Percentiles rank a stretch among this genome's conserved stretches.
Evolutionary conservation across 2,888 invertebrate genomes (phyloP).

Genomic region (Diloba caeruleocephala): DNA sequence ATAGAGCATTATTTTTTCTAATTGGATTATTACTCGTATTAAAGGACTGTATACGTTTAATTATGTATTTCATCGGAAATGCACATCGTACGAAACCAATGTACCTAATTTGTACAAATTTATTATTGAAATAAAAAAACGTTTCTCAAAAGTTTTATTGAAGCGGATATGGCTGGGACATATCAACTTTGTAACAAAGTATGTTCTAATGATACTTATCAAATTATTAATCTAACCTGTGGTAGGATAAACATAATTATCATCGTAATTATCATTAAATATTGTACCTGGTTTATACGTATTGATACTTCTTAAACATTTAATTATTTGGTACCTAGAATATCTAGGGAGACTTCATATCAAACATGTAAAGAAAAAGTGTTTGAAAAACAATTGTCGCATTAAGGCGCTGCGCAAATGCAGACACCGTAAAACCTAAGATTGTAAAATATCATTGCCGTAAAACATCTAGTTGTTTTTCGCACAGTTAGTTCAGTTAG

Average conservation of each 20-base stretch:
- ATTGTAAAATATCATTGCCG: too few species aligned
- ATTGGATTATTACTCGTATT: not conserved
- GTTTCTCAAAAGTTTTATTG: slow-evolving; percentile 6
- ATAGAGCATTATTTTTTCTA: not conserved
- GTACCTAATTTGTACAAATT: slow-evolving; percentile 52
- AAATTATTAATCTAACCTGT: slow-evolving; percentile 14
- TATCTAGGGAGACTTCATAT: slow-evolving; percentile 32
- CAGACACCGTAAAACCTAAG: too few species aligned
- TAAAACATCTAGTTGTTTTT: too few species aligned
- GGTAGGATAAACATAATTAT: slow-evolving; percentile 16
- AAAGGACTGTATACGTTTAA: slow-evolving; percentile 21
- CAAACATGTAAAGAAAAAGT: slow-evolving; percentile 15
- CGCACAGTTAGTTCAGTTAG: too few species aligned
- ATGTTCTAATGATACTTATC: slow-evolving; percentile 40
- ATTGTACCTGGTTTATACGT: slow-evolving; percentile 37
- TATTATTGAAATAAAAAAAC: slow-evolving; percentile 43
- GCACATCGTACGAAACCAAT: slow-evolving; percentile 41
- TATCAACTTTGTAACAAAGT: slow-evolving; percentile 51
- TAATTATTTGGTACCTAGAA: slow-evolving; percentile 6
- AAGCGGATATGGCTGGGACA: slow-evolving; percentile 42
- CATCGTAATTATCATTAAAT: slow-evolving; percentile 20
- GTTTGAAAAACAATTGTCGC: slow-evolving; percentile 27
- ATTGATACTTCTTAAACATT: not conserved
- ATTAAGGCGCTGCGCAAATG: too few species aligned
- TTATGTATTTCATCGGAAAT: slow-evolving; percentile 10